A percentile compares a stretch with the other conserved stretches of the same genome.
These are phyloP conservation scores for Dryocosmus kuriphilus DNA, from an alignment of 2,888 invertebrate species.

Conservation along the genomic window DNA sequence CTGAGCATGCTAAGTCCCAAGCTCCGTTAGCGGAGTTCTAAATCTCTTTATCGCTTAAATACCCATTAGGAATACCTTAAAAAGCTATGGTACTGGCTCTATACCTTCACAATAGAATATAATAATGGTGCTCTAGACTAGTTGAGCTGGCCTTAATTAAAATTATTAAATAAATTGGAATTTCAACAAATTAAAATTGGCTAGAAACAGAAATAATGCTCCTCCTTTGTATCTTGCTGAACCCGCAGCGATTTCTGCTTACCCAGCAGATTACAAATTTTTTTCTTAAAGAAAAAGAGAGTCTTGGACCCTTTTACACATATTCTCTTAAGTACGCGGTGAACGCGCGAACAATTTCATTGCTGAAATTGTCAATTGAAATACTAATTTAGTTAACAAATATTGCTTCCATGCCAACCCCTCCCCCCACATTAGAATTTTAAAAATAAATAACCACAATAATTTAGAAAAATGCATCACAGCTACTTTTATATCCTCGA, in stretches of 20 bases:
- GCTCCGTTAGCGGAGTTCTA: conserved; percentile 76
- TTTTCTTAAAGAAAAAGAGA: conserved; percentile 11
- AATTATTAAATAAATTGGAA: conserved; percentile 65
- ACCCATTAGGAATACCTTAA: conserved; percentile 47
- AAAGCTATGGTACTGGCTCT: conserved; percentile 72
- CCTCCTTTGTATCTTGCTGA: conserved; percentile 61
- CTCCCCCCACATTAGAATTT: background rate
- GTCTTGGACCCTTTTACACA: conserved; percentile 13
- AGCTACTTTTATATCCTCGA: conserved; percentile 9
- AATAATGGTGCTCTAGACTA: conserved; percentile 76
- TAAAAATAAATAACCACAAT: background rate
- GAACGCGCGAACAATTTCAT: conserved; percentile 22
- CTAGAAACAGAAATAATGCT: conserved; percentile 65
- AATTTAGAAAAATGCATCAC: conserved; percentile 33
- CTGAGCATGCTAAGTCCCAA: conserved; percentile 78
- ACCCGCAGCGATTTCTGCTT: conserved; percentile 67
- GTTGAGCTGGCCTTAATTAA: conserved; percentile 76
- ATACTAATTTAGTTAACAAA: conserved; percentile 23
- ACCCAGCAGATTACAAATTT: conserved; percentile 38
- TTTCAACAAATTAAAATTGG: conserved; percentile 69
- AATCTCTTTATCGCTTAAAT: conserved; percentile 57
- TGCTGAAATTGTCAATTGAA: background rate
- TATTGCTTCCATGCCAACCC: background rate
- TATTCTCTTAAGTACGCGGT: conserved; percentile 19
- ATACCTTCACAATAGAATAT: conserved; percentile 67